Conservation (phyloP, 2,113 vertebrate species). For the Chloropsis cyanopogon region DNA sequence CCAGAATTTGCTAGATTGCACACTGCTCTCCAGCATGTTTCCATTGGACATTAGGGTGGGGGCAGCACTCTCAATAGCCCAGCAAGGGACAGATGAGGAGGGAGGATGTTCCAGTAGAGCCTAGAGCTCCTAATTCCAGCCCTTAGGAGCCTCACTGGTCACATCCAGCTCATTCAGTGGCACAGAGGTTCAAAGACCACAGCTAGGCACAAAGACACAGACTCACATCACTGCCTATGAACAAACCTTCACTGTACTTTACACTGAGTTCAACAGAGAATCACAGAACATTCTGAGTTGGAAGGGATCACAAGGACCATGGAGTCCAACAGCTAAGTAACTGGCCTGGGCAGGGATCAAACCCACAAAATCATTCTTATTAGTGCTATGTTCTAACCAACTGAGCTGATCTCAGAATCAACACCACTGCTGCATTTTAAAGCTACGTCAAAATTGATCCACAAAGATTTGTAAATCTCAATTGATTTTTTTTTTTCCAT, state of each 20-base stretch:
- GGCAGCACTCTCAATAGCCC: neutral
- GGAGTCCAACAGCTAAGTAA: neutral
- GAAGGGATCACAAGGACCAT: neutral
- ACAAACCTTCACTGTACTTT: neutral
- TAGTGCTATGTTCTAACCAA: neutral
- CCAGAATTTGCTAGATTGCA: neutral
- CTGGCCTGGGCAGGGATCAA: neutral
- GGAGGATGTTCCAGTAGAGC: neutral
- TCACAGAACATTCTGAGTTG: neutral
- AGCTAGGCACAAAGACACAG: neutral
- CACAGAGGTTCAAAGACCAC: neutral
- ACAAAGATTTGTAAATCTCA: conserved; percentile 7
- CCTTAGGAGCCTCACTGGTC: neutral
- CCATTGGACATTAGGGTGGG: neutral
- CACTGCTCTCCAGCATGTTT: neutral
- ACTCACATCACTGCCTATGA: neutral
- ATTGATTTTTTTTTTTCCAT: neutral
- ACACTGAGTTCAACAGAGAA: neutral
- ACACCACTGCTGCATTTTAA: neutral
- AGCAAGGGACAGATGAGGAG: neutral
- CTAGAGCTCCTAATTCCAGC: neutral
- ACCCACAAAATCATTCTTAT: neutral
- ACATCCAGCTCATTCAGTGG: neutral
- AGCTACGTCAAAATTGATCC: neutral
- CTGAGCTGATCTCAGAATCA: neutral